These are phyloP conservation scores for Odocoileus hemionus DNA, from an alignment of 2,113 vertebrate genomes.

Conservation along the genomic window DNA sequence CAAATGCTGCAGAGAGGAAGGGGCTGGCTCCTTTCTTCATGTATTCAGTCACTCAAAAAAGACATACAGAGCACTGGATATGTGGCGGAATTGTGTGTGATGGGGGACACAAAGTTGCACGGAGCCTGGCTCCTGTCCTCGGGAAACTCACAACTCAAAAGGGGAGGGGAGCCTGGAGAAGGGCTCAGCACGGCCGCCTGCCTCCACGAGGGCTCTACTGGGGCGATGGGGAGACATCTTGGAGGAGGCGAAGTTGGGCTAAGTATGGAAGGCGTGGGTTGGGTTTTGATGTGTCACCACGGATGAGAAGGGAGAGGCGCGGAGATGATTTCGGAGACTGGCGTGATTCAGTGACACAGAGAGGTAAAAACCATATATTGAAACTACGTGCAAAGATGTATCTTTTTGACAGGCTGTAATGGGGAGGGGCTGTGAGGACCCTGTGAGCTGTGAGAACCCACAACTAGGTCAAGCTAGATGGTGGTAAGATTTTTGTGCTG, in stretches of 20 bases:
- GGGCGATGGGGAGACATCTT: not conserved
- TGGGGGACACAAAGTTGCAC: not conserved
- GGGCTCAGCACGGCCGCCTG: not conserved
- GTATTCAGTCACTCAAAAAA: not conserved
- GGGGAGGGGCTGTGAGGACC: not conserved
- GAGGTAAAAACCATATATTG: not conserved
- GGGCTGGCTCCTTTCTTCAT: not conserved
- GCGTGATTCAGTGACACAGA: not conserved
- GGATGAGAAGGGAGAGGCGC: not conserved
- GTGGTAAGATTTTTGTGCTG: not conserved
- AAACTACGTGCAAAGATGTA: not conserved
- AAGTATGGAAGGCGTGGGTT: not conserved
- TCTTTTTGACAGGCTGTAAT: not conserved
- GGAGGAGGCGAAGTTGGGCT: not conserved
- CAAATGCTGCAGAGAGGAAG: slow-evolving; percentile 11
- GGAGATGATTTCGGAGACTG: not conserved
- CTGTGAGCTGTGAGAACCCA: not conserved
- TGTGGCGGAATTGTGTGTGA: not conserved
- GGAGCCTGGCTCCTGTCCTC: not conserved
- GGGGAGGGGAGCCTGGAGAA: not conserved
- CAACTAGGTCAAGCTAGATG: not conserved
- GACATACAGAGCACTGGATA: not conserved
- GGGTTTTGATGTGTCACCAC: not conserved
- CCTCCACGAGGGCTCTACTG: not conserved
- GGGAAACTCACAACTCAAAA: not conserved